Evolutionary conservation across 2,113 vertebrate species (phyloP).

Genomic region (Sialia sialis): DNA sequence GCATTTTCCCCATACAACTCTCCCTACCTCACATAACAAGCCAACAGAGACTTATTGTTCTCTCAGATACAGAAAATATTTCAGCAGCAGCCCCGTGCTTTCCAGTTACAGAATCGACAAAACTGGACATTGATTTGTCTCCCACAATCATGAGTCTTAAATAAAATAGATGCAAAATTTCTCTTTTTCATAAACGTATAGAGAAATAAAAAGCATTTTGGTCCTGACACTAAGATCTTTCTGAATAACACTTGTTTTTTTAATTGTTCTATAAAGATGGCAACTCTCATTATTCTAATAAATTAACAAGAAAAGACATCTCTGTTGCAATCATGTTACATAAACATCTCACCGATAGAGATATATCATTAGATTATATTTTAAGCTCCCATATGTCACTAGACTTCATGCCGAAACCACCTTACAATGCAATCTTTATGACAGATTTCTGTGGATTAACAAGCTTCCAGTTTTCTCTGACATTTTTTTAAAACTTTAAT

Average conservation of each 20-base stretch:
- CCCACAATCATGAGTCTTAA: neutral
- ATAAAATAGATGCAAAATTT: neutral
- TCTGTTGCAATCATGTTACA: slow-evolving; percentile 63
- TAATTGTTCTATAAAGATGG: neutral
- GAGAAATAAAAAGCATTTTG: neutral
- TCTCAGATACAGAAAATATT: neutral
- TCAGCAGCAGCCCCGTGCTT: neutral
- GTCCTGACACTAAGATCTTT: neutral
- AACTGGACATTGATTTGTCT: neutral
- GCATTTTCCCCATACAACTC: neutral
- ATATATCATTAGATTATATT: slow-evolving; percentile 72
- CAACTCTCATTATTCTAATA: slow-evolving; percentile 56
- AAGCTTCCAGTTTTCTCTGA: slow-evolving; percentile 67
- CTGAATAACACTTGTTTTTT: neutral
- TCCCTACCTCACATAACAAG: neutral
- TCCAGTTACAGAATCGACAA: neutral
- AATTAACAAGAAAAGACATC: slow-evolving; percentile 62
- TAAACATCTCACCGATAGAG: slow-evolving; percentile 63
- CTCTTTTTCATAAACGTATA: neutral
- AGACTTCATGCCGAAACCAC: slow-evolving; percentile 65
- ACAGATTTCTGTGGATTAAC: slow-evolving; percentile 74
- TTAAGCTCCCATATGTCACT: slow-evolving; percentile 73
- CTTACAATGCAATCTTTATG: slow-evolving; percentile 64
- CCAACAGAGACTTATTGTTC: neutral
- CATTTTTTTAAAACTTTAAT: slow-evolving; percentile 75